phyloP scores from a whole-genome alignment of 2,113 vertebrate genomes.

The Pachyramphus minor region DNA sequence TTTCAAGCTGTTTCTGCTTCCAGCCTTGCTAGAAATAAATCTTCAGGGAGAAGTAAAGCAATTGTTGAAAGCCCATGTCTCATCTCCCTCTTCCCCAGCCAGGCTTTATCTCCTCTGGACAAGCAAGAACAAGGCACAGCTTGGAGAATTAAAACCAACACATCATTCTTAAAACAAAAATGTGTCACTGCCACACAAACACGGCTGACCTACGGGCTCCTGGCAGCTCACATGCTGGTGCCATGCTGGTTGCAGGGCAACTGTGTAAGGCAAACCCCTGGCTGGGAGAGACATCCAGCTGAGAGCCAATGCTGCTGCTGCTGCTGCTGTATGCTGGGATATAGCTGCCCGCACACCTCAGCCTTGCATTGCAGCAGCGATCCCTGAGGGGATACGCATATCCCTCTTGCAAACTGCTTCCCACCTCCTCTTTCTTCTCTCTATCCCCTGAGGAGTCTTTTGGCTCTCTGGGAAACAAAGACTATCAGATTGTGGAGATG shows the following conservation, averaged over 20 bases:
- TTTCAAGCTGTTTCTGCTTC: neutral
- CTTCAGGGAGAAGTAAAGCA: neutral
- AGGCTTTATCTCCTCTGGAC: neutral
- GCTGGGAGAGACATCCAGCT: neutral
- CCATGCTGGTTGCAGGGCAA: neutral
- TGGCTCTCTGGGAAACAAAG: neutral
- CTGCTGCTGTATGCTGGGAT: neutral
- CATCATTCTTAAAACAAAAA: neutral
- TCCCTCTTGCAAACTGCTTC: neutral
- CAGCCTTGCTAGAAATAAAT: neutral
- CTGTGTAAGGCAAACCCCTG: neutral
- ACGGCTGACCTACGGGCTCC: neutral
- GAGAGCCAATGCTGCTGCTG: neutral
- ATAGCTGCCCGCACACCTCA: neutral
- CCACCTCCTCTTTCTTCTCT: neutral
- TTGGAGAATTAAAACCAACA: neutral
- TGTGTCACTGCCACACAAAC: neutral
- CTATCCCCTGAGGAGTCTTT: neutral
- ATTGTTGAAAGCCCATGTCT: neutral
- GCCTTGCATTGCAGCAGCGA: accelerated
- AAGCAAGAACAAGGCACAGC: neutral
- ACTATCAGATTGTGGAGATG: neutral
- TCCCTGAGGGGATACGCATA: neutral
- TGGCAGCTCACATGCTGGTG: neutral
- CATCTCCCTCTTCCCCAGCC: neutral